Conservation (phyloP, 2,888 invertebrate species). For the Leptinotarsa haldemani region DNA sequence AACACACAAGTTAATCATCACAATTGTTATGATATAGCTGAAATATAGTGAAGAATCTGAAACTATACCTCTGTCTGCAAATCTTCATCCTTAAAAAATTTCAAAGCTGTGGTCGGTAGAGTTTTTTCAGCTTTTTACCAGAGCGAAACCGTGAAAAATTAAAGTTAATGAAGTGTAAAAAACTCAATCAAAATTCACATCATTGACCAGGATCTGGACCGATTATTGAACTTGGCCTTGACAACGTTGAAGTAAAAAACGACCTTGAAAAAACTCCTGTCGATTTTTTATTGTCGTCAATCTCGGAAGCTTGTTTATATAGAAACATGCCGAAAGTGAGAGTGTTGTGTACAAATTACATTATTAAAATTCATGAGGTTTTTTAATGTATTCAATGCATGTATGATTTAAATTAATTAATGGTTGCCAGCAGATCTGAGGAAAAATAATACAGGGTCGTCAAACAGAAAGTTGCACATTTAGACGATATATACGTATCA, state of each 20-base stretch:
- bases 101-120: not conserved
- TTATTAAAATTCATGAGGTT: not conserved
- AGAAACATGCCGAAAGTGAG: constrained; percentile 7
- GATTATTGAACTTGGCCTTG: constrained; percentile 9
- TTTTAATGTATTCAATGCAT: not conserved
- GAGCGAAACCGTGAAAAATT: constrained; percentile 5
- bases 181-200: not conserved
- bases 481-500: too few relatives aligned
- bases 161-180: constrained; percentile 1
- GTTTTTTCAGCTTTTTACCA: not conserved
- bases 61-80: too few relatives aligned
- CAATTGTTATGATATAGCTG: too few relatives aligned
- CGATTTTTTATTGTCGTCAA: not conserved
- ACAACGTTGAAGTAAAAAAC: not conserved
- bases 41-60: too few relatives aligned
- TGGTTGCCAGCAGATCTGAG: not conserved
- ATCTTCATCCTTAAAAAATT: not conserved
- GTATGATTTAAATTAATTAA: not conserved
- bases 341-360: not conserved
- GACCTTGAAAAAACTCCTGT: not conserved
- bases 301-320: not conserved
- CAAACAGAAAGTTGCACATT: not conserved
- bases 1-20: too few relatives aligned
- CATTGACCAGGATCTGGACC: constrained; percentile 9
- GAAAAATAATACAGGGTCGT: not conserved